Conservation (phyloP, 1,140 invertebrate genomes). For the Mylabris phalerata region DNA sequence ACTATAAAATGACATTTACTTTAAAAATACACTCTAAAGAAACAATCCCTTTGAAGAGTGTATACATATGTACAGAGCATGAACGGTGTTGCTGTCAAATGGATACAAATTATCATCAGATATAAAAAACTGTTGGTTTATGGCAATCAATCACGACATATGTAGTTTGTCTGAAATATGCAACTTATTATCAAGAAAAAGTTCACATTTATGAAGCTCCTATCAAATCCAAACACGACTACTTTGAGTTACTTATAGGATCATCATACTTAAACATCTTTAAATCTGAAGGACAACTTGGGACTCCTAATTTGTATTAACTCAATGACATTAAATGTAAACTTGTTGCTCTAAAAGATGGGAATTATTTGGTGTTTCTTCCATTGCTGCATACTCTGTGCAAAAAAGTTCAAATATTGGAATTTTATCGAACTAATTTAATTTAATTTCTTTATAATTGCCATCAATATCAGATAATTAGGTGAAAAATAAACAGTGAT, state of each 20-base stretch:
- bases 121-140: background rate
- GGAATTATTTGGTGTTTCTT: background rate
- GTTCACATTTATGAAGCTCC: background rate
- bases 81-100: too few relatives aligned
- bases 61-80: too few relatives aligned
- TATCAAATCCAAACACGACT: background rate
- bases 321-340: background rate
- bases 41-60: too few relatives aligned
- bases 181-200: too few relatives aligned
- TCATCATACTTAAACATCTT: background rate
- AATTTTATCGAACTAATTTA: background rate
- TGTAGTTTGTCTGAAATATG: too few relatives aligned
- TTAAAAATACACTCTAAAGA: too few relatives aligned
- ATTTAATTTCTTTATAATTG: background rate
- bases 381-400: background rate
- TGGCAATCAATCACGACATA: background rate
- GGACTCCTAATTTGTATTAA: background rate
- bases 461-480: background rate
- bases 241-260: background rate
- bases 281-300: background rate
- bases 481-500: background rate
- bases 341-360: background rate
- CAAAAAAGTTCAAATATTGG: background rate
- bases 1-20: too few relatives aligned
- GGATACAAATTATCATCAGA: background rate